Base-by-base conservation (phyloP, 2,113 vertebrate genomes). In the Periophthalmus modestus region DNA sequence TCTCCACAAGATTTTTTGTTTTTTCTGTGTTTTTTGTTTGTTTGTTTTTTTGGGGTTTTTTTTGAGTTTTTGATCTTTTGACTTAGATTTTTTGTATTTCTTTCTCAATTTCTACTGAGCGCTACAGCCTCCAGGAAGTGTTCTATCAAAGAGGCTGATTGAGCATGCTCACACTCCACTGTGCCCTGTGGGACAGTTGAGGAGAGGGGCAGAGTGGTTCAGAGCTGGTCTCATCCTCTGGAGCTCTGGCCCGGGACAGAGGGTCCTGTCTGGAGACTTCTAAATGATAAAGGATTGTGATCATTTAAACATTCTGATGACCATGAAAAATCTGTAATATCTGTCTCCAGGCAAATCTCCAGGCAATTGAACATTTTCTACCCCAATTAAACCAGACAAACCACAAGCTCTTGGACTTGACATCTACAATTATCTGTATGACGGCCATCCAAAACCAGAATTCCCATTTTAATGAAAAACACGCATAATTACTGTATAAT, bases 81-180 rank as follows among this genome's bases (percentile, higher is more conserved):
- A n/a, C n/a, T n/a, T n/a, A n/a, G n/a, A n/a, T n/a, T n/a, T n/a
- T n/a, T 54, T 5, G 10, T 33, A 12, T 7, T 19, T 54, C n/a
- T 65, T 63, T 58, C 69, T n/a, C 33, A 21, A 3, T 72, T 62
- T 24, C 16, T 33, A 59, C 69, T 73, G 72, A 62, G 77, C 43
- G 5, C 69, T 15, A 58, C 76, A 65, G 72, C 83, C 81, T 73
- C 19, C 85, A 87, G 86, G 88, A 90, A 87, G 78, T 73, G 59
- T 21, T 75, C 62, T 4, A 57, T 88, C 79, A 88, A 87, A 81
- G 83, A 74, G 24, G 16, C 23, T 82, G 7, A 86, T 86, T 89
- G 84, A 88, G 65, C 23, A 7, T n/a, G 55, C 62, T 75, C 77
- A 43, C 77, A 66, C 55, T 79, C 85, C 23, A 85, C 75, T 61